phyloP scores from a whole-genome alignment of 2,888 invertebrate species.

The Agrotis ipsilon region DNA sequence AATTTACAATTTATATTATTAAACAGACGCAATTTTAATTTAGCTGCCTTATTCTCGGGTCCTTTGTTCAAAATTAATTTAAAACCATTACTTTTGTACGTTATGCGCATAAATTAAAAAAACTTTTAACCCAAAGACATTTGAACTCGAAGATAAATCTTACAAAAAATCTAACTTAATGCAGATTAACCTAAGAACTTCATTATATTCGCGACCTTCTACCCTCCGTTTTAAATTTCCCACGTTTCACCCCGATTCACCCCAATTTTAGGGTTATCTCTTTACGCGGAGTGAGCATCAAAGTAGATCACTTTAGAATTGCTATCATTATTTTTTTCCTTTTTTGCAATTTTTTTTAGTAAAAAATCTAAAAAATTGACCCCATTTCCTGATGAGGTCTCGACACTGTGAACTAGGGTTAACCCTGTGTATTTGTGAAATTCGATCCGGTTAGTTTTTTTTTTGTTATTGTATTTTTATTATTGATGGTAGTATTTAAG shows the following conservation, averaged over 20 bases:
- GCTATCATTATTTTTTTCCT: slow-evolving; percentile 78
- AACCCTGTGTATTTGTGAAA: slow-evolving; percentile 87
- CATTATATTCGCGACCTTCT: slow-evolving; percentile 76
- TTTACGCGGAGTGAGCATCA: slow-evolving; percentile 77
- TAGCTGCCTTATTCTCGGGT: neutral
- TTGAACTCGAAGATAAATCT: slow-evolving; percentile 53
- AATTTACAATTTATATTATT: neutral
- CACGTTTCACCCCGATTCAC: slow-evolving; percentile 86
- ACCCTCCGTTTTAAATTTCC: slow-evolving; percentile 70
- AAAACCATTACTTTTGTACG: slow-evolving; percentile 32
- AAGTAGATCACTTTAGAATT: slow-evolving; percentile 87
- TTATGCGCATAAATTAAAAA: slow-evolving; percentile 61
- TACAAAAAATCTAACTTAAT: slow-evolving; percentile 66
- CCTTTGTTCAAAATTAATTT: slow-evolving; percentile 19
- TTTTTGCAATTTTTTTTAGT: slow-evolving; percentile 57
- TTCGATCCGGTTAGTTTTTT: slow-evolving; percentile 81
- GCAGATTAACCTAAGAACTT: slow-evolving; percentile 79
- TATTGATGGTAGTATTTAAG: slow-evolving; percentile 53
- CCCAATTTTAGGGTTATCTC: slow-evolving; percentile 89
- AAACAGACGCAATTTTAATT: neutral
- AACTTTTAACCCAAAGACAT: slow-evolving; percentile 45
- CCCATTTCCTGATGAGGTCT: slow-evolving; percentile 88
- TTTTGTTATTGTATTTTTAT: slow-evolving; percentile 59
- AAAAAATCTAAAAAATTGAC: slow-evolving; percentile 81
- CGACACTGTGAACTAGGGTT: slow-evolving; percentile 86